phyloP scores from a whole-genome alignment of 2,797 vertebrate genomes.

The Orientallactaga sibirica region DNA sequence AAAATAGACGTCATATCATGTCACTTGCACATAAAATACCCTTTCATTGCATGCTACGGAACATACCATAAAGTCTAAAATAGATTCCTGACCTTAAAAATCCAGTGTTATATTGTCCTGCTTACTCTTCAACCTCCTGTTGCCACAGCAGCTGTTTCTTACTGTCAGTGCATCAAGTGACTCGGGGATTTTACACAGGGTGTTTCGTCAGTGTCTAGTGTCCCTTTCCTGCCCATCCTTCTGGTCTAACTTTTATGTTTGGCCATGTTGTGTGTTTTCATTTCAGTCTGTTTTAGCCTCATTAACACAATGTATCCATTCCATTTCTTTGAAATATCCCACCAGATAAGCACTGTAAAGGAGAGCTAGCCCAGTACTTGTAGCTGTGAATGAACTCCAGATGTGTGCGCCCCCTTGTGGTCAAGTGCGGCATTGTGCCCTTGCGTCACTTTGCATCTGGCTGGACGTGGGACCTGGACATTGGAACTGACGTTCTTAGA shows the following conservation, averaged over 20 bases:
- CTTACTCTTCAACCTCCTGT: background rate
- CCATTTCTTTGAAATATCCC: background rate
- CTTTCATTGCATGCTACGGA: background rate
- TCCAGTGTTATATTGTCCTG: background rate
- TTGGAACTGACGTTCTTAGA: no score
- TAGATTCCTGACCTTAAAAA: background rate
- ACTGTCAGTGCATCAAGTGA: background rate
- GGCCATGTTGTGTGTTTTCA: background rate
- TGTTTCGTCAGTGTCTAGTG: background rate
- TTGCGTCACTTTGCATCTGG: no score
- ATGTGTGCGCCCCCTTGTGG: no score
- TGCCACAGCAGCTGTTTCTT: background rate
- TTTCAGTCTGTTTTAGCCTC: background rate
- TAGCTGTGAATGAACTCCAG: no score
- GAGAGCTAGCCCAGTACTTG: background rate
- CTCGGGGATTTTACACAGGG: background rate
- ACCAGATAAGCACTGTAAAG: background rate
- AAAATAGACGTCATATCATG: background rate
- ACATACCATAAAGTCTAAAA: slow-evolving; percentile 12
- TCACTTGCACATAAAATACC: background rate
- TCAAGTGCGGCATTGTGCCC: no score
- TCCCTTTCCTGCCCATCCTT: background rate
- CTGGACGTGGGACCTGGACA: no score
- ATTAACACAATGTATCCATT: no score
- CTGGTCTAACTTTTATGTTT: background rate